Conservation (phyloP, 2,113 vertebrate species). For the Odobenus rosmarus region DNA sequence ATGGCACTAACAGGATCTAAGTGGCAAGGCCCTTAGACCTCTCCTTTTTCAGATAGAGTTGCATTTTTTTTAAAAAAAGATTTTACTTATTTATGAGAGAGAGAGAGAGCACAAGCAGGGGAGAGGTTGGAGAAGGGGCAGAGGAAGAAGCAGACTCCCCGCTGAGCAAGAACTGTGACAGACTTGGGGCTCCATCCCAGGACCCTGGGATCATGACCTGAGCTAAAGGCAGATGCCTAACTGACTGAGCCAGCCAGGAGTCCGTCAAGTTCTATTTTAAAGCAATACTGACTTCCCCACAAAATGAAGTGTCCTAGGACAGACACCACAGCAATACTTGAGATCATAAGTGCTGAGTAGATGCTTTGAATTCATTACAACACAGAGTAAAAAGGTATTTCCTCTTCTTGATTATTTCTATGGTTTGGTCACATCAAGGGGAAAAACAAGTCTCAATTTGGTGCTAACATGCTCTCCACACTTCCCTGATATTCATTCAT, state of each 20-base stretch:
- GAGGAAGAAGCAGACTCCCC: background rate
- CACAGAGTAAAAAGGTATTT: background rate
- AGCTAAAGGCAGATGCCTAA: background rate
- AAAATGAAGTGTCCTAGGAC: background rate
- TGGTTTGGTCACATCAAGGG: background rate
- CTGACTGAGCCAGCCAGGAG: background rate
- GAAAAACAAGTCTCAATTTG: background rate
- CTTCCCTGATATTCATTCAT: background rate
- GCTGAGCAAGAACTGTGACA: background rate
- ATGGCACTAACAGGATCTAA: background rate
- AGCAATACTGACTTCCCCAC: background rate
- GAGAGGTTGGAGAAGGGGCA: background rate
- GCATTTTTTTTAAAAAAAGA: background rate
- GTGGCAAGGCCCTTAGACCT: rapidly evolving
- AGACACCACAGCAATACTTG: background rate
- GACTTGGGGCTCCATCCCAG: background rate
- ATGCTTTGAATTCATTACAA: background rate
- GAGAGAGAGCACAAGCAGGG: background rate
- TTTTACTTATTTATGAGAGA: background rate
- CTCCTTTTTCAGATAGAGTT: background rate
- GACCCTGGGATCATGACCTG: background rate
- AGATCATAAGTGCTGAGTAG: background rate
- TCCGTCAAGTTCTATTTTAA: background rate
- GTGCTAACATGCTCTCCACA: background rate
- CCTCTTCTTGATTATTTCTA: background rate